phyloP scores from a whole-genome alignment of 2,113 vertebrate species.

The Ptychochromis oligacanthus region DNA sequence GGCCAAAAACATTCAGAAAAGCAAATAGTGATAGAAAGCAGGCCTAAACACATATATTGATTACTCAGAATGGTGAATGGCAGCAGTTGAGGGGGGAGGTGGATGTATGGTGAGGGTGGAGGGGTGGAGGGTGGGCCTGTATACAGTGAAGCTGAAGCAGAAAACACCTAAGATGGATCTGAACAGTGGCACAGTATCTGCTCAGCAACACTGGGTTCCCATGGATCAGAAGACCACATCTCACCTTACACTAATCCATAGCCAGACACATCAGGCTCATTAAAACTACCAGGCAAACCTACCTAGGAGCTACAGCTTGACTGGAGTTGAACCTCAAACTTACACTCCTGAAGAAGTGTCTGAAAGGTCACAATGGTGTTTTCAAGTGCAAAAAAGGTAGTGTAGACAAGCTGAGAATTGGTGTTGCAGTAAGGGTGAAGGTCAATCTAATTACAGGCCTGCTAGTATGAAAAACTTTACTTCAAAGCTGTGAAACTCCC shows the following conservation, averaged over 20 bases:
- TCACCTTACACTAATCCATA: constrained; percentile 17
- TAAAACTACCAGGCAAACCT: constrained; percentile 14
- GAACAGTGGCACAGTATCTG: background rate
- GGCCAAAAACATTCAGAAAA: constrained; percentile 34
- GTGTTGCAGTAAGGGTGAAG: constrained; percentile 21
- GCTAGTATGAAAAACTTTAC: constrained; percentile 1
- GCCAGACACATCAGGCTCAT: constrained; percentile 34
- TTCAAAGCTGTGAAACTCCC: background rate
- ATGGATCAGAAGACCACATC: constrained; percentile 15
- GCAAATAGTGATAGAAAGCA: constrained; percentile 9
- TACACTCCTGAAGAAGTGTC: background rate
- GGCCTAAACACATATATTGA: constrained; percentile 61
- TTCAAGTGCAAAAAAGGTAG: background rate
- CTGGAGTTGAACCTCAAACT: background rate
- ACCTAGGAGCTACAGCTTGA: background rate
- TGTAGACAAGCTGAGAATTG: constrained; percentile 14
- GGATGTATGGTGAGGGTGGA: too few relatives aligned
- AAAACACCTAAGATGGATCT: constrained; percentile 27
- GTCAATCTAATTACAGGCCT: constrained; percentile 44
- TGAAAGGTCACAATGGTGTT: constrained; percentile 8
- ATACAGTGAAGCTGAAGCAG: background rate
- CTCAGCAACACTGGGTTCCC: background rate
- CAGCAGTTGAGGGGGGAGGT: background rate
- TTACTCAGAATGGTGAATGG: constrained; percentile 31
- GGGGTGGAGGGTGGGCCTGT: too few relatives aligned